Conservation (phyloP, 1,140 invertebrate species). For the Caerostris darwini region DNA sequence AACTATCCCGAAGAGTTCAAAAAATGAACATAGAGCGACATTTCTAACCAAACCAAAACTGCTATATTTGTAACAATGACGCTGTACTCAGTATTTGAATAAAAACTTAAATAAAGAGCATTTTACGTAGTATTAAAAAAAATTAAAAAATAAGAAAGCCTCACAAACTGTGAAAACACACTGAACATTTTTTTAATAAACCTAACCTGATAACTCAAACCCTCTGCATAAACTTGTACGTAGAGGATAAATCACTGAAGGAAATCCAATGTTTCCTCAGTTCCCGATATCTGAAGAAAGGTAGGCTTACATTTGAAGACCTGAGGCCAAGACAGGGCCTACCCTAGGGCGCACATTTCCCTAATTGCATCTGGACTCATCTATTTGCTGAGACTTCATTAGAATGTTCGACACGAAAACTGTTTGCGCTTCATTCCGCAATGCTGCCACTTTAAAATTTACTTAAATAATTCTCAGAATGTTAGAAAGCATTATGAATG, state of each 20-base stretch:
- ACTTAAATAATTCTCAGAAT: slow-evolving; percentile 4
- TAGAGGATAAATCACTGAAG: background rate
- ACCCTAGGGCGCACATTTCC: background rate
- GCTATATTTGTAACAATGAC: no score
- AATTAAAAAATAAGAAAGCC: no score
- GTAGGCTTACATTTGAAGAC: background rate
- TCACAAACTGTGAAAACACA: no score
- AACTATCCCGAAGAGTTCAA: no score
- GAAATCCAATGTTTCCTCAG: background rate
- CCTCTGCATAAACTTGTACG: no score
- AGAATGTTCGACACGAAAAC: slow-evolving; percentile 33
- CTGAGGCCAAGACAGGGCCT: background rate
- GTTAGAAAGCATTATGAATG: background rate
- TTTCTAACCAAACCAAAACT: no score
- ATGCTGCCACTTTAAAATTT: background rate
- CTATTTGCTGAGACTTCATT: slow-evolving; percentile 38
- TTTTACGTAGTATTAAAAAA: no score
- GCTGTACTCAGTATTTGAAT: no score
- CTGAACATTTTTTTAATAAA: no score
- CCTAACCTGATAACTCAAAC: no score
- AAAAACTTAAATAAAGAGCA: no score
- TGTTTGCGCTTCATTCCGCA: slow-evolving; percentile 7
- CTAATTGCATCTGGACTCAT: background rate
- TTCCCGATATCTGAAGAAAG: background rate
- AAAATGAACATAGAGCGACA: no score